Evolutionary conservation across 1,140 invertebrate species (phyloP).

Genomic region (Zaprionus tsacasi): DNA sequence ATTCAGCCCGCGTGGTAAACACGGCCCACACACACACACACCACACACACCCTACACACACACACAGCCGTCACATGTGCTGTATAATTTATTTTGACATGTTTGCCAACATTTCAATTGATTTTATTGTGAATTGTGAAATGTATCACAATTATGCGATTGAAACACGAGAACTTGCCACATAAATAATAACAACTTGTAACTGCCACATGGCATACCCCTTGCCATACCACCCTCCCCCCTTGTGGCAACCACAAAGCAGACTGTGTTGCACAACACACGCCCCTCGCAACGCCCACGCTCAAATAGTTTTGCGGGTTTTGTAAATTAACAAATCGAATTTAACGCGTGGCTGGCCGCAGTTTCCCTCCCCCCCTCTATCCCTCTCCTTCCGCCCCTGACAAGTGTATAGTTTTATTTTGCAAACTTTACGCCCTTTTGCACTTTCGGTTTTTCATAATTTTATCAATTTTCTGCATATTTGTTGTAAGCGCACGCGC

Average conservation of each 20-base stretch:
- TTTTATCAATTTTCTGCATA: constrained; percentile 72
- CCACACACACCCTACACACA: constrained; percentile 30
- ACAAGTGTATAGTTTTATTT: constrained; percentile 48
- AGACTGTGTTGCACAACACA: constrained; percentile 43
- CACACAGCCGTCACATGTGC: constrained; percentile 48
- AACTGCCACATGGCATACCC: constrained; percentile 31
- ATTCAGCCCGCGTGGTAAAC: constrained; percentile 12
- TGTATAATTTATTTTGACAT: constrained; percentile 84
- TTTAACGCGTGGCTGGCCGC: constrained; percentile 72
- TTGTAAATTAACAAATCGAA: constrained; percentile 82
- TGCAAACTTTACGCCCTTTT: constrained; percentile 47
- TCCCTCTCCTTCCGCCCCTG: neutral
- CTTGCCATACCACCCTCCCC: neutral
- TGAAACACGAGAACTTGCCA: constrained; percentile 74
- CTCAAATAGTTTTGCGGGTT: constrained; percentile 80
- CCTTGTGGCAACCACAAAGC: constrained; percentile 59
- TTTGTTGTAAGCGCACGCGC: constrained; percentile 69
- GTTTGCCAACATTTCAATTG: constrained; percentile 84
- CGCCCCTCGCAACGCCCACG: constrained; percentile 30
- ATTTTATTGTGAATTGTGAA: constrained; percentile 80
- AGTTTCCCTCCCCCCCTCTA: neutral
- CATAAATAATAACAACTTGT: constrained; percentile 72
- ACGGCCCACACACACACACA: constrained; percentile 9
- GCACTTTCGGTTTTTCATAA: constrained; percentile 50
- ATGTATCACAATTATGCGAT: constrained; percentile 77